Evolutionary conservation across 2,797 vertebrate genomes (phyloP).

Genomic region (Eleutherodactylus coqui): DNA sequence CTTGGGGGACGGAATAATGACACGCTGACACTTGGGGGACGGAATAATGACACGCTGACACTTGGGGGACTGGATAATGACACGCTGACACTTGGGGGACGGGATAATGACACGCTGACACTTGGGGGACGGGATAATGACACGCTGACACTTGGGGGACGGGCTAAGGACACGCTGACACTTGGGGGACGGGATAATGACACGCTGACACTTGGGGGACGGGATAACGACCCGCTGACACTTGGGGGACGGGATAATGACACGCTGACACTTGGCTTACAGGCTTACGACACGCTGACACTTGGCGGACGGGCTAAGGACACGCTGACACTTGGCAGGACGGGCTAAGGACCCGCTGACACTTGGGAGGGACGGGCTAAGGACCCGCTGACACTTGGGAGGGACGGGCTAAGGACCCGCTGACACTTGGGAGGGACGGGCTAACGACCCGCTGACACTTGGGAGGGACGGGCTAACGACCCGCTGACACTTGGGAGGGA

Average conservation of each 20-base stretch:
- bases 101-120: slow-evolving; percentile 5
- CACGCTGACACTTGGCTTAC: not conserved
- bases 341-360: not conserved
- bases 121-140: not conserved
- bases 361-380: not conserved
- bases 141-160: not conserved
- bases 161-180: not conserved
- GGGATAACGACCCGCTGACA: not conserved
- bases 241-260: not conserved
- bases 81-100: not conserved
- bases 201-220: not conserved
- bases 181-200: not conserved
- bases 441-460: not conserved
- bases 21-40: not conserved
- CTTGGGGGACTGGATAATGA: not conserved
- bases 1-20: not conserved
- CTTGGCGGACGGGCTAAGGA: not conserved
- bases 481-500: not conserved
- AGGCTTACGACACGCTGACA: not conserved
- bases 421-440: not conserved
- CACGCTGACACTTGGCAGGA: no score
- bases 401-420: not conserved
- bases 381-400: not conserved
- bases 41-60: not conserved
- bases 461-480: not conserved